A percentile compares a stretch with the other conserved stretches of the same genome.
Conservation (phyloP, 2,797 vertebrate genomes). For the Artibeus jamaicensis region DNA sequence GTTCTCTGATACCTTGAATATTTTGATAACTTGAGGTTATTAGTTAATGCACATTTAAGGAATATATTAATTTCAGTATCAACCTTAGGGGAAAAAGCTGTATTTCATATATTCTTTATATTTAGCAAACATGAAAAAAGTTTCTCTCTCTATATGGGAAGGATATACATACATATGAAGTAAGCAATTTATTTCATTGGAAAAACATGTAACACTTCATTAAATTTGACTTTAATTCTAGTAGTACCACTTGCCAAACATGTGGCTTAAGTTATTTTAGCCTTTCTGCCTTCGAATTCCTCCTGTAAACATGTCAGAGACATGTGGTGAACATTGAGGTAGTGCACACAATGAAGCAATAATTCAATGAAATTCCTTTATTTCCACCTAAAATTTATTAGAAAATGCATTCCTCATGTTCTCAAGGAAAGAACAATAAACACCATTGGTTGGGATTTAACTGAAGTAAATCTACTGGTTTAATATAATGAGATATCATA, state of each 20-base stretch:
- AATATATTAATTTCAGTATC: background rate
- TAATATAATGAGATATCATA: background rate
- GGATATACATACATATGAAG: background rate
- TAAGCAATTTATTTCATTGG: background rate
- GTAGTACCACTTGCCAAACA: background rate
- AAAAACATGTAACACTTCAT: background rate
- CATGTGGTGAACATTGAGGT: background rate
- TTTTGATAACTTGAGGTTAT: background rate
- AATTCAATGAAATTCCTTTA: background rate
- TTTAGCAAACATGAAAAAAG: background rate
- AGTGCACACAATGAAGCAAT: background rate
- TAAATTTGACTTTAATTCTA: constrained; percentile 5
- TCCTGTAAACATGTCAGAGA: constrained; percentile 3
- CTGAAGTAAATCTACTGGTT: background rate
- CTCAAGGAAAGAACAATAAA: background rate
- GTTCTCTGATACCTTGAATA: background rate
- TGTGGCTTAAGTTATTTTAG: background rate
- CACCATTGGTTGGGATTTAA: background rate
- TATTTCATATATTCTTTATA: background rate
- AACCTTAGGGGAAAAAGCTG: background rate
- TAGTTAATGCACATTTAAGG: background rate
- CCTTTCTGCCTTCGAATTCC: background rate
- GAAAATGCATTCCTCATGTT: background rate
- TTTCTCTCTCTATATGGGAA: background rate
- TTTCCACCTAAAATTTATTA: background rate